phyloP scores from a whole-genome alignment of 2,113 vertebrate genomes.

The Choloepus hoffmanni region DNA sequence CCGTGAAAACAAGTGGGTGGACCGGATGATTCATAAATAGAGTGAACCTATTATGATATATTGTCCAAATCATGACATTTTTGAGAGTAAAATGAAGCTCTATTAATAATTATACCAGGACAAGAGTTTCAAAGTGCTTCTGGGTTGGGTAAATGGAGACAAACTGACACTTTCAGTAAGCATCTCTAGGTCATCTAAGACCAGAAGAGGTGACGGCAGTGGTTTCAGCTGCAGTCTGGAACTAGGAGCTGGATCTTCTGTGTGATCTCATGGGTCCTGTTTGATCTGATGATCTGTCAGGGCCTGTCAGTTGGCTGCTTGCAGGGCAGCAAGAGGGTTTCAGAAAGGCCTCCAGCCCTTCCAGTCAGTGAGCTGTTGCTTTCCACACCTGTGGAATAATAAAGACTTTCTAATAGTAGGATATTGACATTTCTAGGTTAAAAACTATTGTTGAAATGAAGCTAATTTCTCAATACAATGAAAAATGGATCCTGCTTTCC shows the following conservation, averaged over 20 bases:
- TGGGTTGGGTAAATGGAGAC: neutral
- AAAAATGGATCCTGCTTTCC: conserved; percentile 38
- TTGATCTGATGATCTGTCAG: neutral
- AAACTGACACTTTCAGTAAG: neutral
- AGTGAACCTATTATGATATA: neutral
- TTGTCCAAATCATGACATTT: neutral
- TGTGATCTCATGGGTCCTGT: neutral
- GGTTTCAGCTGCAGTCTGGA: neutral
- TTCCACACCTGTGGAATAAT: neutral
- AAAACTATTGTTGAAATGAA: conserved; percentile 52
- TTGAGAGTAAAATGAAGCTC: neutral
- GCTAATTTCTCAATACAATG: conserved; percentile 53
- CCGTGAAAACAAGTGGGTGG: neutral
- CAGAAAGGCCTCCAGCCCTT: neutral
- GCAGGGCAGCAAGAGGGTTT: neutral
- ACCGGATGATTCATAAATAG: neutral
- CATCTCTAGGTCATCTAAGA: neutral
- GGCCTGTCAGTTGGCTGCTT: neutral
- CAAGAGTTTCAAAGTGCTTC: neutral
- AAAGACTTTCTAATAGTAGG: conserved; percentile 5
- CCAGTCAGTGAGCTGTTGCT: neutral
- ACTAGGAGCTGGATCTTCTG: neutral
- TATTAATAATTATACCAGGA: neutral
- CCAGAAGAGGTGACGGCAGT: neutral
- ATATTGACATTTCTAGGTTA: conserved; percentile 58